These are phyloP conservation scores for Helicorthomorpha holstii DNA, from an alignment of 1,140 invertebrate species.

Conservation along the genomic window DNA sequence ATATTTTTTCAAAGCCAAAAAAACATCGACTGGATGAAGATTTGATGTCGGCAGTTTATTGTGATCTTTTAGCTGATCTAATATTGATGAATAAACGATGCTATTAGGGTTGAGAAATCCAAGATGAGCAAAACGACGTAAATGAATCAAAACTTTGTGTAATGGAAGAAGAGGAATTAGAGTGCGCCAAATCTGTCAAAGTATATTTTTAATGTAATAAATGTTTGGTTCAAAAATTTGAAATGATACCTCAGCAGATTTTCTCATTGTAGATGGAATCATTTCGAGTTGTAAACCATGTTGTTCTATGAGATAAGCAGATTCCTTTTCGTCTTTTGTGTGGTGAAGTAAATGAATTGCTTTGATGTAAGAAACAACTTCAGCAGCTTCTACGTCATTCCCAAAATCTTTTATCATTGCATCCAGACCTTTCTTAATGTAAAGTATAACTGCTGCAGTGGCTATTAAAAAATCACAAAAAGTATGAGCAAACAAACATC, in stretches of 20 bases:
- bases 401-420: constrained; percentile 28
- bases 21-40: constrained; percentile 39
- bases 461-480: constrained; percentile 1
- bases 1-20: constrained; percentile 36
- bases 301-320: constrained; percentile 30
- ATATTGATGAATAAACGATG: constrained; percentile 22
- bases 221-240: neutral
- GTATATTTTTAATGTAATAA: neutral
- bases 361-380: constrained; percentile 36
- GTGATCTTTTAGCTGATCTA: constrained; percentile 26
- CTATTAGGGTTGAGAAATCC: constrained; percentile 32
- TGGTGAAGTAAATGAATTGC: constrained; percentile 38
- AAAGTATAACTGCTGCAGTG: constrained; percentile 7
- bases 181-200: constrained; percentile 39
- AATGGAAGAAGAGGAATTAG: constrained; percentile 39
- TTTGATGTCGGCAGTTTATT: constrained; percentile 24
- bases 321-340: constrained; percentile 33
- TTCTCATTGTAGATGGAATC: constrained; percentile 42
- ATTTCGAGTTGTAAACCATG: constrained; percentile 39
- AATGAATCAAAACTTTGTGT: constrained; percentile 34
- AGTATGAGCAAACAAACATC: neutral
- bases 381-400: constrained; percentile 23
- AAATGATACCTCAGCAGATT: constrained; percentile 33
- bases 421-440: constrained; percentile 19
- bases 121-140: constrained; percentile 44